phyloP scores from a whole-genome alignment of 2,797 vertebrate genomes.

The Neoniphon sammara region DNA sequence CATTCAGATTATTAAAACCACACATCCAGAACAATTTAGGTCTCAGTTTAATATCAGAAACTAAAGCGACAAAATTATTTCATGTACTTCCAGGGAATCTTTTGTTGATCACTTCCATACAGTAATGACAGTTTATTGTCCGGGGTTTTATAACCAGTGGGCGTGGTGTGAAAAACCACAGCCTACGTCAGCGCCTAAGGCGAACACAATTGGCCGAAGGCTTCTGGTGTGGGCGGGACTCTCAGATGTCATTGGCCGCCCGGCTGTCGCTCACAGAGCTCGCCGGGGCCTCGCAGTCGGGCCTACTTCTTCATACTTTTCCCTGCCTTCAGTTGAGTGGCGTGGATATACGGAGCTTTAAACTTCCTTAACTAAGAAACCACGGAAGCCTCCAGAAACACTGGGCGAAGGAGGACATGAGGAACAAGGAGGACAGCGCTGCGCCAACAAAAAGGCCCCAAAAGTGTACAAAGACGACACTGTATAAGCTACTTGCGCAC shows the following conservation, averaged over 20 bases:
- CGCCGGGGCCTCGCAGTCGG: conserved; percentile 68
- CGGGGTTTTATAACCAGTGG: conserved; percentile 76
- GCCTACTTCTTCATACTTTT: conserved; percentile 77
- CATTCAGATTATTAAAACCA: background rate
- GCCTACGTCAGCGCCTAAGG: conserved; percentile 5
- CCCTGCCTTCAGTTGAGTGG: conserved; percentile 49
- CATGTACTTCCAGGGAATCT: accelerated
- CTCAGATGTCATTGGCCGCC: conserved; percentile 52
- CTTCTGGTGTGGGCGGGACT: conserved; percentile 10
- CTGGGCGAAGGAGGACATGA: accelerated
- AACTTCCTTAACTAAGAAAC: conserved; percentile 61
- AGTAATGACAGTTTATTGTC: conserved; percentile 66
- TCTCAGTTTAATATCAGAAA: background rate
- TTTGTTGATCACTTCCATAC: conserved; percentile 20
- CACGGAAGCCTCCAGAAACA: background rate
- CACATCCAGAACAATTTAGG: accelerated
- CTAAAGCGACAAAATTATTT: accelerated
- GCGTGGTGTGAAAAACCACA: conserved; percentile 44
- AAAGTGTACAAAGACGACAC: background rate
- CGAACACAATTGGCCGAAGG: conserved; percentile 31
- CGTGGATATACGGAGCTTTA: conserved; percentile 59
- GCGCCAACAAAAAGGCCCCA: accelerated
- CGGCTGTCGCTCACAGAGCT: conserved; percentile 63
- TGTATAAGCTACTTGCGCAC: conserved; percentile 59
- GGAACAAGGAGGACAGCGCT: accelerated